Evolutionary conservation across 2,113 vertebrate species (phyloP), one percentile per base, ranked within the genome.

Genomic region (Spilogale gracilis): DNA sequence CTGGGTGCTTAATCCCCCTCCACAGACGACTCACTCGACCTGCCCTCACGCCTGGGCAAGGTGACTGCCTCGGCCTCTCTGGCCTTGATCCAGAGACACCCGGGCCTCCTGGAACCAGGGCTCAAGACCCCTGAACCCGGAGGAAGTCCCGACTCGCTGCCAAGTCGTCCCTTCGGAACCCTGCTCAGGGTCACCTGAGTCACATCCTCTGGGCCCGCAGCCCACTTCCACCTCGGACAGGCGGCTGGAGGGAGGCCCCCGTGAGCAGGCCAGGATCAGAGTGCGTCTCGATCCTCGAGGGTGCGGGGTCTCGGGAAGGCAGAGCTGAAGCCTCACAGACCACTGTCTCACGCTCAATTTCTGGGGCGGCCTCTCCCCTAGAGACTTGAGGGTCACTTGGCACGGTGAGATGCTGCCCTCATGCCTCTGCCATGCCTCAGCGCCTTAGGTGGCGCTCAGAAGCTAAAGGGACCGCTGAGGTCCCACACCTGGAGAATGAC

Each of bases 201-300:
- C 79, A 90, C 6, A 12, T 27, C n/a, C 9, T 61, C 20, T 38
- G 2, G 21, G 67, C 73, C 11, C 3, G 80, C 23, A 61, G 52
- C 21, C 48, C n/a, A 23, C 76, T 38, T 60, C 60, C 71, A 38
- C 25, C 76, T 11, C 17, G 0, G 25, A 18, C 9, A 27, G 32
- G 50, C 2, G 1, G 56, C 23, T 5, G 9, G 65, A 89, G 17
- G 61, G 67, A 81, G 13, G 25, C 67, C 21, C 38, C 43, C 7
- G 6, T 7, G 7, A 0, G 27, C 0, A 23, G 50, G 17, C 32
- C 50, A 52, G 48, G 17, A 54, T 17, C 38, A 45, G 63, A 16
- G 23, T 7, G 76, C 0, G 2, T 32, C 73, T 32, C 65, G 7
- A 10, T 30, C 52, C 58, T 30, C 3, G 12, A 1, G 32, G 84